Evolutionary conservation across 1,140 invertebrate genomes (phyloP), one percentile per base, ranked within the genome.

Genomic region (Drosophila paulistorum): DNA sequence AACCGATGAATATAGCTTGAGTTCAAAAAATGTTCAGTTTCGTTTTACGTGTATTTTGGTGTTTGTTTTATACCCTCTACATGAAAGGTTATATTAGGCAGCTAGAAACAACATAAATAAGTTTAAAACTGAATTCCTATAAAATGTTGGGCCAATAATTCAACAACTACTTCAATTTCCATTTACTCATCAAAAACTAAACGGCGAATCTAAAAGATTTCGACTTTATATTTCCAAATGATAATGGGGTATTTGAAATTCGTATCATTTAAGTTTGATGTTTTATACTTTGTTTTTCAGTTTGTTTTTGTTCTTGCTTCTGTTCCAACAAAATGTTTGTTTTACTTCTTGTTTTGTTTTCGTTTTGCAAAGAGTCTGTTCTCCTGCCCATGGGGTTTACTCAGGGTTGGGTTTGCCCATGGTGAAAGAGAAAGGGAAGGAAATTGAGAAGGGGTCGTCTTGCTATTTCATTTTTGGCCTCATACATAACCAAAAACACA

Each of bases 281-380:
- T 64, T 26, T 3, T 11, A 51, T 23, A 51, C 30, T 51, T 20
- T 51, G 17, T 11, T 51, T 42, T 65, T 59, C 59, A 48, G 42
- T 63, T 74, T 76, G 14, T 20, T 14, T 45, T 48, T 33, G 41
- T 35, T 33, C 57, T 17, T 67, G 37, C 67, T 67, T 61, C 39
- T 62, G 30, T 64, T 64, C 14, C 30, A 70, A 70, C 45, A 51
- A 51, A 51, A 51, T 51, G 45, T 51, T 72, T 71, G 71, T 72
- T 72, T 72, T 59, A 26, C 59, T 68, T 70, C 30, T 58, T 67
- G 59, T 71, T 35, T 33, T 48, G 37, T 48, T 45, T 58, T 58
- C 48, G 33, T 59, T 13, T 33, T 62, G 45, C 45, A 51, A 51
- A 51, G 45, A 11, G 45, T 2, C 45, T 7, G 42, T 13, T 14